Conservation (phyloP, 92 coral and sea anemone genomes). For the Palythoa caribaeorum region DNA sequence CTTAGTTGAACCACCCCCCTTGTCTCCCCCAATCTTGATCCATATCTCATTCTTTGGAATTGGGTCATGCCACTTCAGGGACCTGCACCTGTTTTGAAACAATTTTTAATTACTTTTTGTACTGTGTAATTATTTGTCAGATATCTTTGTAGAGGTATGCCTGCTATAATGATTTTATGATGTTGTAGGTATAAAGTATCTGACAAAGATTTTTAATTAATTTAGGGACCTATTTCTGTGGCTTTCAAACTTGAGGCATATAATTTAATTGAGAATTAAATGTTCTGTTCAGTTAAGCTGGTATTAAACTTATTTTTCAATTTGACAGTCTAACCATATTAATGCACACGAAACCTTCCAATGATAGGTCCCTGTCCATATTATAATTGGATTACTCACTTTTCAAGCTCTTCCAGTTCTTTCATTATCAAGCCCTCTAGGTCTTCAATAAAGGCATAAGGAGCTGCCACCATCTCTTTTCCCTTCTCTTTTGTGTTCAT, state of each 20-base stretch:
- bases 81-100: too few species aligned
- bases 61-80: too few species aligned
- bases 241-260: not conserved
- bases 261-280: not conserved
- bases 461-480: not conserved
- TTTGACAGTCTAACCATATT: not conserved
- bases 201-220: too few species aligned
- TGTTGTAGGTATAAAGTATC: too few species aligned
- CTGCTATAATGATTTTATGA: too few species aligned
- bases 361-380: not conserved
- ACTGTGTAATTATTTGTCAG: too few species aligned
- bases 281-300: not conserved
- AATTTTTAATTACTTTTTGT: too few species aligned
- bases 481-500: not conserved
- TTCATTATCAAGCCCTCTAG: not conserved
- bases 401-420: constrained; percentile 18
- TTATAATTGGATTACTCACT: not conserved
- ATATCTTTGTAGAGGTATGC: too few species aligned
- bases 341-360: not conserved
- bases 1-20: not conserved
- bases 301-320: not conserved
- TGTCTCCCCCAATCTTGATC: not conserved
- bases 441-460: not conserved
- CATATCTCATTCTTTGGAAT: not conserved
- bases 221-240: too few species aligned